A percentile compares a stretch with the other conserved stretches of the same genome.
Conservation (phyloP, 1,140 invertebrate genomes). For the Pseudomyrmex gracilis region DNA sequence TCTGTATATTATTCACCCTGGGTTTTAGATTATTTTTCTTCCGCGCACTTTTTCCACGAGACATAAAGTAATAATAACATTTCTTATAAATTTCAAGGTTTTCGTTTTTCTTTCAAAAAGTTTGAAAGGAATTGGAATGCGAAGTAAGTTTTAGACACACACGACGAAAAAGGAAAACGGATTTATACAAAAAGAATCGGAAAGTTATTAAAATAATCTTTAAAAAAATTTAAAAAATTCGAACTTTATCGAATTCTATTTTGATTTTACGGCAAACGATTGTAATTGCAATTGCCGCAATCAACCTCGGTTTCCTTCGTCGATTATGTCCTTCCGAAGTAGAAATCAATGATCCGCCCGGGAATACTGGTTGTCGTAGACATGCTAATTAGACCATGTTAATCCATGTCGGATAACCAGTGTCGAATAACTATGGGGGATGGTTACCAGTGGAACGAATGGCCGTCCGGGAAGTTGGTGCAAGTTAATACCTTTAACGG, state of each 20-base stretch:
- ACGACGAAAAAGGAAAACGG: no score
- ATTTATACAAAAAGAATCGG: no score
- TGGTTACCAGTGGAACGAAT: slow-evolving; percentile 54
- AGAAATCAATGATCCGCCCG: slow-evolving; percentile 25
- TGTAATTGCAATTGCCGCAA: not conserved
- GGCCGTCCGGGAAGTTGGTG: slow-evolving; percentile 49
- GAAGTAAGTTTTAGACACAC: no score
- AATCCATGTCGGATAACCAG: slow-evolving; percentile 57
- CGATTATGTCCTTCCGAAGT: not conserved
- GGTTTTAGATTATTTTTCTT: not conserved
- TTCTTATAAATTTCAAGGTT: no score
- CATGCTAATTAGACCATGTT: slow-evolving; percentile 61
- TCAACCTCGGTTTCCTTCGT: not conserved
- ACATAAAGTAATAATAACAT: no score
- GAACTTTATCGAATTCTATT: not conserved
- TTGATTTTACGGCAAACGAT: not conserved
- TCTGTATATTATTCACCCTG: slow-evolving; percentile 15
- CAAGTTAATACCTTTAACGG: slow-evolving; percentile 58
- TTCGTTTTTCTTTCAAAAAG: not conserved
- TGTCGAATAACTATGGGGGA: slow-evolving; percentile 48
- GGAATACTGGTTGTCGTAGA: slow-evolving; percentile 50
- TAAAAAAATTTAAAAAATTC: not conserved
- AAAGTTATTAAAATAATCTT: not conserved
- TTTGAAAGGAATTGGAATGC: not conserved
- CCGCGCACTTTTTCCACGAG: not conserved